Base-by-base conservation (phyloP, 2,113 vertebrate genomes). In the Rattus rattus region DNA sequence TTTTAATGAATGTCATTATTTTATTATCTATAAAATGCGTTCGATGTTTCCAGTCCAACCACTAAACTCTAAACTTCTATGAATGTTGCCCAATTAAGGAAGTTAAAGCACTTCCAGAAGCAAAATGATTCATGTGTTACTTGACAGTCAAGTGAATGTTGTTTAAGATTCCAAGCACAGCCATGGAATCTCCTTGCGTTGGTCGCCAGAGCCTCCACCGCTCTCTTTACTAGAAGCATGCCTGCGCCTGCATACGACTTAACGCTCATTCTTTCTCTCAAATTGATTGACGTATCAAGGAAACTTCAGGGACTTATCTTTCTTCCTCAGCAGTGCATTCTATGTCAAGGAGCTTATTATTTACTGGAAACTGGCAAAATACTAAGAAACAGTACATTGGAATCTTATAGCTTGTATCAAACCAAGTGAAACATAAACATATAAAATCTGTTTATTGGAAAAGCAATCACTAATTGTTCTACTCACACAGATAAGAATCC, bases 91-190 rank as follows among this genome's bases (percentile, higher is more conserved):
- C 90, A 93, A 88, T 69, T 88, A 92, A 92, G 87, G 30, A 96
- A 92, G 28, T 88, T 90, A 97, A 90, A 94, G 56, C 90, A 43
- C 49, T 93, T 93, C 59, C 81, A 56, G 75, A 86, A 96, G n/a
- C 90, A 89, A 56, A 92, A 43, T 39, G 47, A 39, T 28, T 83
- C 47, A 26, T 36, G 9, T 10, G 63, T 69, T 72, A 76, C 43
- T 91, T 39, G 86, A 56, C 90, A 19, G 91, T 97, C 24, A 69
- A 5, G 73, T 59, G 65, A 75, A 79, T 22, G 16, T 47, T 61
- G 3, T 92, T 92, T 88, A 69, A 80, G 19, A 54, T 13, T 95
- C 87, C 94, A 30, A 77, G 39, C 83, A 79, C 92, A 88, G 9
- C 26, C 80, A 43, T 5, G 3, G 54, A 16, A 70, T 72, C 19